Evolutionary conservation across 1,140 invertebrate genomes (phyloP).

Genomic region (Phthorimaea operculella): DNA sequence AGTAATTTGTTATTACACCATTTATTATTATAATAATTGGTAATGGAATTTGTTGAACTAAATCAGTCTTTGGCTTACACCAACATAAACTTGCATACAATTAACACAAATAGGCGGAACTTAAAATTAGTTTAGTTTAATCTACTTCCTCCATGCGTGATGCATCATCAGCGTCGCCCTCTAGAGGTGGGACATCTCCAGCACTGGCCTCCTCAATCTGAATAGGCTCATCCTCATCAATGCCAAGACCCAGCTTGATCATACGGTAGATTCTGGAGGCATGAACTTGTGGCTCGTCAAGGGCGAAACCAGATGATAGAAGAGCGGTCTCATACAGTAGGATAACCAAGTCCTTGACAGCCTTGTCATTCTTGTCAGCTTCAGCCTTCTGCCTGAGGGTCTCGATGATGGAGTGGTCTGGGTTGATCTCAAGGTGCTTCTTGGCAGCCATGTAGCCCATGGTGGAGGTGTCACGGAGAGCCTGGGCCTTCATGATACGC

Average conservation of each 20-base stretch:
- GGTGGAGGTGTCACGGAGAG: slow-evolving; percentile 92
- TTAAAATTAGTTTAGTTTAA: slow-evolving; percentile 67
- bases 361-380: slow-evolving; percentile 97
- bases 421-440: slow-evolving; percentile 98
- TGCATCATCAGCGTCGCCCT: slow-evolving; percentile 90
- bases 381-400: slow-evolving; percentile 90
- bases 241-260: slow-evolving; percentile 97
- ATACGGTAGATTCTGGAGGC: slow-evolving; percentile 88
- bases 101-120: slow-evolving; percentile 26
- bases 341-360: slow-evolving; percentile 94
- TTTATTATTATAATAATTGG: not conserved
- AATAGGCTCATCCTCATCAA: slow-evolving; percentile 90
- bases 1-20: too few species aligned
- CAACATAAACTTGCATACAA: slow-evolving; percentile 40
- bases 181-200: slow-evolving; percentile 79
- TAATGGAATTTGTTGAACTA: slow-evolving; percentile 59
- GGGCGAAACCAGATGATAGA: slow-evolving; percentile 89
- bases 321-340: slow-evolving; percentile 92
- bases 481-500: slow-evolving; percentile 99
- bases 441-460: slow-evolving; percentile 99
- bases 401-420: slow-evolving; percentile 95
- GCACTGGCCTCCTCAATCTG: slow-evolving; percentile 74
- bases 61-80: slow-evolving; percentile 67
- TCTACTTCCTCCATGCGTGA: slow-evolving; percentile 99
- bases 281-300: slow-evolving; percentile 90